Evolutionary conservation across 2,113 vertebrate species (phyloP).

Genomic region (Melanostigma gelatinosum): DNA sequence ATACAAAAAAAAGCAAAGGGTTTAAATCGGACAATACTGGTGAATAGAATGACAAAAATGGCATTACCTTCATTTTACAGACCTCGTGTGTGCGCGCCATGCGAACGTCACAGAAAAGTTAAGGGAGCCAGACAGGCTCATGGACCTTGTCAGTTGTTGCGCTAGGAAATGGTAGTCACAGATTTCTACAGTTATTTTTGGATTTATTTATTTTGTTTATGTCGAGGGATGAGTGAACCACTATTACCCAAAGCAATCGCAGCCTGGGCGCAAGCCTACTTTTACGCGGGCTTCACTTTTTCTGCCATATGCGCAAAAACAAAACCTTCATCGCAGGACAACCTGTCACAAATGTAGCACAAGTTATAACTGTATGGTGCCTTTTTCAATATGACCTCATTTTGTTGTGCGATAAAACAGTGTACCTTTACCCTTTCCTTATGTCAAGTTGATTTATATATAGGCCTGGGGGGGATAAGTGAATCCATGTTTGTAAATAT

Average conservation of each 20-base stretch:
- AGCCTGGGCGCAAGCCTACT: conserved; percentile 64
- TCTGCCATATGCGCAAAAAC: conserved; percentile 62
- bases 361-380: conserved; percentile 91
- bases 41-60: conserved; percentile 53
- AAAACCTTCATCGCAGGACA: conserved; percentile 70
- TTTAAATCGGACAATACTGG: conserved; percentile 71
- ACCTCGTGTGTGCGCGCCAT: conserved; percentile 56
- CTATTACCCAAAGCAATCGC: conserved; percentile 83
- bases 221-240: conserved; percentile 79
- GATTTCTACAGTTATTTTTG: conserved; percentile 85
- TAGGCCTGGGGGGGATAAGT: conserved; percentile 74
- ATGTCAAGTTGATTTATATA: conserved; percentile 67
- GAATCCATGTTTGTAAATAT: conserved; percentile 75
- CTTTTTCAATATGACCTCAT: conserved; percentile 96
- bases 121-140: conserved; percentile 58
- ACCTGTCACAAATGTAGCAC: conserved; percentile 89
- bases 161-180: conserved; percentile 66
- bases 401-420: conserved; percentile 84
- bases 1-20: conserved; percentile 5
- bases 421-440: conserved; percentile 86
- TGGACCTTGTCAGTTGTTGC: conserved; percentile 57
- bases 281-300: conserved; percentile 74
- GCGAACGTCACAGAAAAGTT: conserved; percentile 63
- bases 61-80: conserved; percentile 63
- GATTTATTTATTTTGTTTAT: conserved; percentile 87